Conservation (phyloP, 1,140 invertebrate species). For the Belonocnema kinseyi region DNA sequence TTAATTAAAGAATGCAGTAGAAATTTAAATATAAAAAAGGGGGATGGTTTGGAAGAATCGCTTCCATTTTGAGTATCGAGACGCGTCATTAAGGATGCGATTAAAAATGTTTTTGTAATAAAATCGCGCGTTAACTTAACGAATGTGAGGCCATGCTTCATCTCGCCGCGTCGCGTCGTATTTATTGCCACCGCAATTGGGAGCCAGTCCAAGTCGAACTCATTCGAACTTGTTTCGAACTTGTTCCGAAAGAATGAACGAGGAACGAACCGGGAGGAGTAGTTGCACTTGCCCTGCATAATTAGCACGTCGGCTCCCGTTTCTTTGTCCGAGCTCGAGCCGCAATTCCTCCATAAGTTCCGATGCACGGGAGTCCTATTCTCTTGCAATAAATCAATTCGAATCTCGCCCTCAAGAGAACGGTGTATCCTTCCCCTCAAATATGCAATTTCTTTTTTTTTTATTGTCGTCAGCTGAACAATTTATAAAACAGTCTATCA, state of each 20-base stretch:
- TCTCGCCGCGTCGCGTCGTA: constrained; percentile 61
- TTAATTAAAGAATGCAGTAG: not conserved
- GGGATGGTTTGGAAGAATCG: constrained; percentile 25
- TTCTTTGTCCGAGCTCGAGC: constrained; percentile 53
- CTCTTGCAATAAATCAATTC: constrained; percentile 66
- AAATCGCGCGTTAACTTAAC: constrained; percentile 72
- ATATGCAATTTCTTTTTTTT: not conserved
- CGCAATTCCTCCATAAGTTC: constrained; percentile 40
- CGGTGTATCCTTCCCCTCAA: not conserved
- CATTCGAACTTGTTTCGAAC: constrained; percentile 47
- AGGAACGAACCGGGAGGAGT: constrained; percentile 42
- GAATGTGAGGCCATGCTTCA: constrained; percentile 65
- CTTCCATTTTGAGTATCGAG: constrained; percentile 55
- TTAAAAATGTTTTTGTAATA: constrained; percentile 73
- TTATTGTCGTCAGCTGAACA: not conserved
- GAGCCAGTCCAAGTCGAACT: constrained; percentile 70
- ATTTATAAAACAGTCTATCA: too few species aligned
- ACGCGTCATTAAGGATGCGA: constrained; percentile 69
- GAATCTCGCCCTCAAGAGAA: constrained; percentile 53
- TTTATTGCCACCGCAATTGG: constrained; percentile 72
- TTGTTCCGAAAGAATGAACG: constrained; percentile 49
- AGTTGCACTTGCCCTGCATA: constrained; percentile 65
- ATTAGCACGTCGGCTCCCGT: constrained; percentile 70
- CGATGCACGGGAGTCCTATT: constrained; percentile 50
- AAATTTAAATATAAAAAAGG: constrained; percentile 12